Conservation (phyloP, 2,113 vertebrate species). For the Hippocampus zosterae region DNA sequence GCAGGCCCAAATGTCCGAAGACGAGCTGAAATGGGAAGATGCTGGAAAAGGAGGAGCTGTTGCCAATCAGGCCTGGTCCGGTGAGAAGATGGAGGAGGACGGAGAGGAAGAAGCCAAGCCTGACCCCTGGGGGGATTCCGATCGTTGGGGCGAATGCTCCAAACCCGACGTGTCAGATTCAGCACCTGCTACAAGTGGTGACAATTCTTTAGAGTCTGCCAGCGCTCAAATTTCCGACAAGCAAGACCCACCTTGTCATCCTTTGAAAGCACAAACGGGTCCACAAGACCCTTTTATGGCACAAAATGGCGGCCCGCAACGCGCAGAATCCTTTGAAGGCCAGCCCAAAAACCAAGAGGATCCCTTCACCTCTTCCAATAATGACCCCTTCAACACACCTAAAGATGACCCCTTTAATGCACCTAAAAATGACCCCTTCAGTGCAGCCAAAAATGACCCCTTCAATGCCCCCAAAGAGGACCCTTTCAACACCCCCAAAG, state of each 20-base stretch:
- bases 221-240: neutral
- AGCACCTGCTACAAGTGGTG: slow-evolving; percentile 31
- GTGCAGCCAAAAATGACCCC: neutral
- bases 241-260: slow-evolving; percentile 1
- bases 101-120: slow-evolving; percentile 26
- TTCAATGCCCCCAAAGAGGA: slow-evolving; percentile 11
- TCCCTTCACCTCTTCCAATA: slow-evolving; percentile 1
- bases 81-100: slow-evolving; percentile 16
- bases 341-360: slow-evolving; percentile 16
- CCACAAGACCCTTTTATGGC: slow-evolving; percentile 31
- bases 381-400: slow-evolving; percentile 1
- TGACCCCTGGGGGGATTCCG: slow-evolving; percentile 39
- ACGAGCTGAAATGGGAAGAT: slow-evolving; percentile 68
- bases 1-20: slow-evolving; percentile 71
- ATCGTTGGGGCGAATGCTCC: slow-evolving; percentile 44
- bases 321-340: slow-evolving; percentile 25
- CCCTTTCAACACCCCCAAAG: neutral
- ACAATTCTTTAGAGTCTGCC: slow-evolving; percentile 28
- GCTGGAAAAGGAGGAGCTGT: slow-evolving; percentile 28
- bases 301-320: neutral
- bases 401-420: slow-evolving; percentile 32
- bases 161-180: slow-evolving; percentile 30
- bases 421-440: slow-evolving; percentile 33
- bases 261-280: slow-evolving; percentile 16
- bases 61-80: slow-evolving; percentile 33